Conservation (phyloP, 23 tunicate species). For the Halocynthia aurantium region DNA sequence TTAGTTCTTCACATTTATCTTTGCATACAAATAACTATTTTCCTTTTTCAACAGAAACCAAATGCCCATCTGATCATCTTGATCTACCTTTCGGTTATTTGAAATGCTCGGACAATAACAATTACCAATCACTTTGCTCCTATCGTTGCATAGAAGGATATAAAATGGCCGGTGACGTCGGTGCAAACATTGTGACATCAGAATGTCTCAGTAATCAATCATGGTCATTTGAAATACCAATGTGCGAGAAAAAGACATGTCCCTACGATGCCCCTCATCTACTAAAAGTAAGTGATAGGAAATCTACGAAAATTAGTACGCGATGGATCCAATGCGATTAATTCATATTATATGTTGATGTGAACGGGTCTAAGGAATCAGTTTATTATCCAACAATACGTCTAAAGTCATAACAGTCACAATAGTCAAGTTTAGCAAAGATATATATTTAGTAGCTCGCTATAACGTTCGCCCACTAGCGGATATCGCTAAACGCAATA, state of each 20-base stretch:
- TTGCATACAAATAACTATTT: no score
- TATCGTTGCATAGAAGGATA: conserved; percentile 39
- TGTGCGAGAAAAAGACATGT: conserved; percentile 72
- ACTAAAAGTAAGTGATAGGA: conserved; percentile 24
- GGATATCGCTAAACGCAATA: no score
- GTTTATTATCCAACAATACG: no score
- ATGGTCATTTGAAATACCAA: conserved; percentile 49
- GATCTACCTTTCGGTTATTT: conserved; percentile 30
- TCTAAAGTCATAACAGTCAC: no score
- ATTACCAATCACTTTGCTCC: conserved; percentile 48
- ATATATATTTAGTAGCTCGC: no score
- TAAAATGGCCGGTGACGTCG: conserved; percentile 28
- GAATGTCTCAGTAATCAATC: conserved; percentile 28
- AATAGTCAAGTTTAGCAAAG: no score
- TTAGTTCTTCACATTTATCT: no score
- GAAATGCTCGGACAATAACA: conserved; percentile 46
- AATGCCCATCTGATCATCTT: conserved; percentile 46
- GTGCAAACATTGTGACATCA: conserved; percentile 17
- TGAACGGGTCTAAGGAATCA: no score
- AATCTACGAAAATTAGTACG: no score
- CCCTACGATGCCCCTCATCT: conserved; percentile 21
- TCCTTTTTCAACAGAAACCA: conserved; percentile 25
- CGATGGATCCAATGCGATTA: no score
- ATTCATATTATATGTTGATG: no score
- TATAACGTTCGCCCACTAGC: no score